A percentile compares a stretch with the other conserved stretches of the same genome.
phyloP scores from a whole-genome alignment of 2,113 vertebrate genomes.

The Blennius ocellaris region DNA sequence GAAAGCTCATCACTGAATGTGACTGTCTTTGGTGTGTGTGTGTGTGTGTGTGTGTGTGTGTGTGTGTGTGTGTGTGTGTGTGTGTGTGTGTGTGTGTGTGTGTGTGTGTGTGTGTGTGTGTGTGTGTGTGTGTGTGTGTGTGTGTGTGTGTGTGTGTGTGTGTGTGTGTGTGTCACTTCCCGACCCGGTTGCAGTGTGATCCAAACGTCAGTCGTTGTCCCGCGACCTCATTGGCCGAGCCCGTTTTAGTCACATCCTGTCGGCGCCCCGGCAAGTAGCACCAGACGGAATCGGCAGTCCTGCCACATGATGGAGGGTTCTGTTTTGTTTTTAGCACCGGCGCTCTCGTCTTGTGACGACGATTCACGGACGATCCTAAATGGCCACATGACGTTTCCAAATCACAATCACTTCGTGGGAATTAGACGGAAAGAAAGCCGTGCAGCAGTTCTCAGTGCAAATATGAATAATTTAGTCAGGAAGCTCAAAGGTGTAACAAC shows the following conservation, averaged over 20 bases:
- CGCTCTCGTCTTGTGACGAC: conserved; percentile 31
- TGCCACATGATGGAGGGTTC: conserved; percentile 35
- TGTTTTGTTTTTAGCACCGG: conserved; percentile 4
- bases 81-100: no score
- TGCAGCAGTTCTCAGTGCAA: no score
- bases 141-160: no score
- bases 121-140: no score
- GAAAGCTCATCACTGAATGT: conserved; percentile 4
- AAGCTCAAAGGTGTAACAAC: no score
- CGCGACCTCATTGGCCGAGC: background rate
- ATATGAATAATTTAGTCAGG: no score
- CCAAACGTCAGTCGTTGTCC: conserved; percentile 9
- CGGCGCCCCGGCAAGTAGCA: conserved; percentile 35
- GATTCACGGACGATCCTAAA: background rate
- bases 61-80: no score
- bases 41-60: no score
- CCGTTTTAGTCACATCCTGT: conserved; percentile 49
- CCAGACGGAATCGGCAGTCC: conserved; percentile 34
- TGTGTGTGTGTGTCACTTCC: conserved; percentile 11
- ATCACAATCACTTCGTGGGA: no score
- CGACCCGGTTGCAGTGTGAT: conserved; percentile 15
- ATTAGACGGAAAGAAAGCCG: no score
- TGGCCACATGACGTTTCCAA: background rate
- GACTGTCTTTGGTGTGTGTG: conserved; percentile 24
- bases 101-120: no score